Evolutionary conservation across 1,140 invertebrate genomes (phyloP), one percentile per base, ranked within the genome.

Genomic region (Bombus ignitus): DNA sequence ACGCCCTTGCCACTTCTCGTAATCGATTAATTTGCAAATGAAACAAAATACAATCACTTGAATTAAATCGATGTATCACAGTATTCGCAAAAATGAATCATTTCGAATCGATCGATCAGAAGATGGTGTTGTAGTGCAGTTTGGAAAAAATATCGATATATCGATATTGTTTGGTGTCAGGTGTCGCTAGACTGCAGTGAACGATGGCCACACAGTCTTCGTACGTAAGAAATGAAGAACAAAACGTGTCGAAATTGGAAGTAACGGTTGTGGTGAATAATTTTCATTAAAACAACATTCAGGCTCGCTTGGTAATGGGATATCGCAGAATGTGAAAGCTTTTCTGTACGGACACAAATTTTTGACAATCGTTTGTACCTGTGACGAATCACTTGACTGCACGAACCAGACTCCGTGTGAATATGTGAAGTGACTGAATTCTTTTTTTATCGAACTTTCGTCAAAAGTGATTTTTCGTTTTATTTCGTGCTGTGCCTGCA

Each of bases 301-400:
- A 18, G 18, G 53, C 44, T 53, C 32, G 25, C 28, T 32, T 18
- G 13, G 25, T 66, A 70, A 18, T 10, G 44, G 65, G 4, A 15
- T 47, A 22, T 15, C 22, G 32, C 18, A 57, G 74, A 70, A 71
- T 44, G 32, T 59, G 75, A 59, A 39, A 13, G 25, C 9, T 28
- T 59, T 12, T 39, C 25, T 22, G 15, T 62, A 71, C 1, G 53
- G 37, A 44, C 39, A n/a, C 47, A 12, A 62, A 62, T 62, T 39
- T 84, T 71, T 84, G 83, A 79, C 83, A 79, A 84, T 84, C 83
- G 39, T 84, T 68, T 70, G 75, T 79, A 62, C 75, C 83, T 84
- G 83, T 62, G 83, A 59, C 76, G 22, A 28, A 37, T 57, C n/a
- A 18, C 32, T 79, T 68, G 37, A 59, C 47, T 25, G 42, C 47